These are phyloP conservation scores for Dioctria linearis DNA, from an alignment of 2,888 invertebrate species.

Conservation along the genomic window DNA sequence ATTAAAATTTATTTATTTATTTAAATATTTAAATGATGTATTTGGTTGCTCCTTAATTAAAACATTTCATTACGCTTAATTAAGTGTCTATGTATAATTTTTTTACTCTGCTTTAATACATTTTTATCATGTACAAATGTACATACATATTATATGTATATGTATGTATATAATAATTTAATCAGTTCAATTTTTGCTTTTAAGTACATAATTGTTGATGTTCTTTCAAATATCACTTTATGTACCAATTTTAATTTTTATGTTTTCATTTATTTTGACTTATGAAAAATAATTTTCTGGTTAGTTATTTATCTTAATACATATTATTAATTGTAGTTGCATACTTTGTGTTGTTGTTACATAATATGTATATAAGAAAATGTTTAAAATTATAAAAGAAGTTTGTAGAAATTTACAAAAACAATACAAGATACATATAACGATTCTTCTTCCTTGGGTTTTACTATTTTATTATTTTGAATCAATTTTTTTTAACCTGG, in stretches of 20 bases:
- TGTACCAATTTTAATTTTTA: conserved; percentile 4
- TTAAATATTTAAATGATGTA: conserved; percentile 42
- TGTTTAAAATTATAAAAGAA: no score
- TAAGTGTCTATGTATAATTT: conserved; percentile 5
- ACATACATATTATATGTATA: no score
- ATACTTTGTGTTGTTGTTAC: background rate
- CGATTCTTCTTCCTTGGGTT: no score
- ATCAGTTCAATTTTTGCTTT: conserved; percentile 35
- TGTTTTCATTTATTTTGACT: conserved; percentile 10
- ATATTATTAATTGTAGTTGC: no score
- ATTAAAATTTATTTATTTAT: conserved; percentile 17
- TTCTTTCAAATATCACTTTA: conserved; percentile 11
- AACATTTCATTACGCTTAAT: background rate
- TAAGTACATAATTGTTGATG: conserved; percentile 13
- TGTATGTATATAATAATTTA: background rate
- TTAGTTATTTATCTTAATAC: background rate
- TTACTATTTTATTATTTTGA: no score
- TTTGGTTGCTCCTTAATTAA: conserved; percentile 26
- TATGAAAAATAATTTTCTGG: background rate
- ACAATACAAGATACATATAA: background rate
- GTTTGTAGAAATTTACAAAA: background rate
- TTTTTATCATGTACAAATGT: no score
- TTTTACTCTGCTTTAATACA: conserved; percentile 4
- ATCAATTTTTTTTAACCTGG: no score
- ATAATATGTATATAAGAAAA: background rate